Evolutionary conservation across 1,140 invertebrate species (phyloP).

Genomic region (Euura lappo): DNA sequence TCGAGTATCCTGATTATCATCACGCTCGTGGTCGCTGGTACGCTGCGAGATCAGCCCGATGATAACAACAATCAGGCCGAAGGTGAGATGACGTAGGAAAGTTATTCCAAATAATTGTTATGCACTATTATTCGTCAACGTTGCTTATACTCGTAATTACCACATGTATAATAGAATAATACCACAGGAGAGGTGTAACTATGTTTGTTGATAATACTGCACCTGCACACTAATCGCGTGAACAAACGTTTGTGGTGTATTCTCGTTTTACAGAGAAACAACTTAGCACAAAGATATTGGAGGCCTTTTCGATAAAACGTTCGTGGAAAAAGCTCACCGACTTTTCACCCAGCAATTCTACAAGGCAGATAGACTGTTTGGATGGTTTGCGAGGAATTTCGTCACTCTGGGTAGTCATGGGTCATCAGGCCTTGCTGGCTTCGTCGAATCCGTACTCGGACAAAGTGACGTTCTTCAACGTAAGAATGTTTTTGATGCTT

Average conservation of each 20-base stretch:
- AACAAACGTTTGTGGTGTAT: not conserved
- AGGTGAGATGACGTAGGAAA: not conserved
- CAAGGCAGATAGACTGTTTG: constrained; percentile 54
- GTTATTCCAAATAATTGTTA: too few relatives aligned
- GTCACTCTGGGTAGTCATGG: constrained; percentile 73
- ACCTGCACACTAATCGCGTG: not conserved
- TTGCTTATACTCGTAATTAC: too few relatives aligned
- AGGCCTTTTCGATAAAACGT: not conserved
- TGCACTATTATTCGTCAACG: too few relatives aligned
- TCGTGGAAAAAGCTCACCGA: constrained; percentile 10
- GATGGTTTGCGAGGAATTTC: constrained; percentile 68
- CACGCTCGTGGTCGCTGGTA: not conserved
- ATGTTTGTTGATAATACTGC: too few relatives aligned
- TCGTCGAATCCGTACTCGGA: not conserved
- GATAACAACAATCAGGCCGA: not conserved
- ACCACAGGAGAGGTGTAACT: too few relatives aligned
- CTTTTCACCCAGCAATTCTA: constrained; percentile 32
- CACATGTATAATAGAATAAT: too few relatives aligned
- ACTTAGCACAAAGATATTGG: not conserved
- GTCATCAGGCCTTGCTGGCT: constrained; percentile 52
- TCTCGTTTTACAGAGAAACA: constrained; percentile 1
- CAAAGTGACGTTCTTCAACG: constrained; percentile 6
- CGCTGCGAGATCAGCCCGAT: not conserved
- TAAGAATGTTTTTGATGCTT: constrained; percentile 3
- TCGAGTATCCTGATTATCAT: not conserved